Percentiles rank a stretch among this genome's conserved stretches.
Evolutionary conservation across 2,113 vertebrate genomes (phyloP).

Genomic region (Speoplatyrhinus poulsoni): DNA sequence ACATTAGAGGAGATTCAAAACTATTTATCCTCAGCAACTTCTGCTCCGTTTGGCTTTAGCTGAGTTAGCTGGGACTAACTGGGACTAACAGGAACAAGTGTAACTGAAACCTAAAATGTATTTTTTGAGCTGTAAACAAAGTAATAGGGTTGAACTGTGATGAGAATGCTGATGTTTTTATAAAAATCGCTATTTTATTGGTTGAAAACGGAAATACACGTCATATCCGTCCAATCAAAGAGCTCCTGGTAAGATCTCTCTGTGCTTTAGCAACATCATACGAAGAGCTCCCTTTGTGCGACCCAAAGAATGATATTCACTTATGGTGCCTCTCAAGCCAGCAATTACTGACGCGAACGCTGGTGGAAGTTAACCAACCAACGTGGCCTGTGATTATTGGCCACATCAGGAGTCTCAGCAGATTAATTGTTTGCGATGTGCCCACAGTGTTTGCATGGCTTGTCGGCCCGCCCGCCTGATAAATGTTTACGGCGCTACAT

Average conservation of each 20-base stretch:
- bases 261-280: slow-evolving; percentile 1
- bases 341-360: slow-evolving; percentile 29
- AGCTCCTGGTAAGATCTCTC: slow-evolving; percentile 25
- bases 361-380: slow-evolving; percentile 31
- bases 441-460: slow-evolving; percentile 25
- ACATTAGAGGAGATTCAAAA: too few relatives aligned
- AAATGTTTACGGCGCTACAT: slow-evolving; percentile 71
- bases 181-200: too few relatives aligned
- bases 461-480: slow-evolving; percentile 57
- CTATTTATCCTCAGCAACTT: too few relatives aligned
- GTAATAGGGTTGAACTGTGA: too few relatives aligned
- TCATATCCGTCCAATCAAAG: slow-evolving; percentile 1
- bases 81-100: too few relatives aligned
- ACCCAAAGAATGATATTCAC: slow-evolving; percentile 24
- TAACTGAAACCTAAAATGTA: too few relatives aligned
- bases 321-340: slow-evolving; percentile 24
- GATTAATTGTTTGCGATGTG: slow-evolving; percentile 5
- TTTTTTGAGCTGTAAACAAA: too few relatives aligned
- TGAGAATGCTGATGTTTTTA: too few relatives aligned
- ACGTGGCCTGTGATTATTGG: slow-evolving; percentile 28
- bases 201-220: neutral
- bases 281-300: slow-evolving; percentile 11
- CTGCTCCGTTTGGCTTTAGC: too few relatives aligned
- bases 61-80: too few relatives aligned
- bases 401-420: slow-evolving; percentile 43